These are phyloP conservation scores for Amblyjoppa proteus DNA, from an alignment of 2,888 invertebrate genomes.

Conservation along the genomic window DNA sequence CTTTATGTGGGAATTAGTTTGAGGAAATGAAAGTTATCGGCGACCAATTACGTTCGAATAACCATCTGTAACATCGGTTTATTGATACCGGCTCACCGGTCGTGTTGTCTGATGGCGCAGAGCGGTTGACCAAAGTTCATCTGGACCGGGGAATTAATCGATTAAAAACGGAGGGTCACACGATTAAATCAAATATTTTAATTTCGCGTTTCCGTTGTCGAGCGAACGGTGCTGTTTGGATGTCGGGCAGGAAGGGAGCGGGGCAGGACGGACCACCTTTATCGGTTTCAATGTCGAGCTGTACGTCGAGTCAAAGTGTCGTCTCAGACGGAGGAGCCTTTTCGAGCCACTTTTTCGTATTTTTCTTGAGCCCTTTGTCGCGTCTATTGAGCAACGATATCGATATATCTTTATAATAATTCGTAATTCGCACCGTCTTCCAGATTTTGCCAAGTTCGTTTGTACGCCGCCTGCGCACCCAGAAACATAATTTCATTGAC, in stretches of 20 bases:
- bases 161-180: too few relatives aligned
- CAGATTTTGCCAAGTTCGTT: background rate
- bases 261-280: too few relatives aligned
- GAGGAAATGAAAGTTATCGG: slow-evolving; percentile 3
- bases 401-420: background rate
- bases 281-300: too few relatives aligned
- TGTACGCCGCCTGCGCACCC: background rate
- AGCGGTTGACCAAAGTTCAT: background rate
- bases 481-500: too few relatives aligned
- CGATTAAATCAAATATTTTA: too few relatives aligned
- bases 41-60: background rate
- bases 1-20: background rate
- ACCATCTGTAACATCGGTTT: background rate
- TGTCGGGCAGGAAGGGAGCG: too few relatives aligned
- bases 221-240: too few relatives aligned
- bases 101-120: background rate
- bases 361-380: background rate
- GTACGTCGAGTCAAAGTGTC: too few relatives aligned
- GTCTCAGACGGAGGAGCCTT: too few relatives aligned
- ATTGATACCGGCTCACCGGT: background rate
- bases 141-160: background rate
- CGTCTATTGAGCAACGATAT: background rate
- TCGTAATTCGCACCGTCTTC: background rate
- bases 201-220: too few relatives aligned
- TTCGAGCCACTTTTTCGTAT: too few relatives aligned